Conservation (phyloP, 2,113 vertebrate species). For the Pachycephala philippinensis region DNA sequence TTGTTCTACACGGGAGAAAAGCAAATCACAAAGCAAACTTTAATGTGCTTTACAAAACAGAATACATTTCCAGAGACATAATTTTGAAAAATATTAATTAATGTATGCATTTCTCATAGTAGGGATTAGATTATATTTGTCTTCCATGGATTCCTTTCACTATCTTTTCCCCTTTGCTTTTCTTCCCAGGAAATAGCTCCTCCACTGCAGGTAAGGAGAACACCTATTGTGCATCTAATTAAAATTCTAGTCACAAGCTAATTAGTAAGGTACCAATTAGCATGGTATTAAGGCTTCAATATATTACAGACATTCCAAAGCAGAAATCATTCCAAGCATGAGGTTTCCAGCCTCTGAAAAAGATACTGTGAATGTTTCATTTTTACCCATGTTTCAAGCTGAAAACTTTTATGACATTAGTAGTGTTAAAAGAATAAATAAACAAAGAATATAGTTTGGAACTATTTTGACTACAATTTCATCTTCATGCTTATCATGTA, state of each 20-base stretch:
- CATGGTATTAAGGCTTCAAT: slow-evolving; percentile 2
- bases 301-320: slow-evolving; percentile 13
- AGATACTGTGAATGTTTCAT: not conserved
- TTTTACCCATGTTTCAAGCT: not conserved
- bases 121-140: not conserved
- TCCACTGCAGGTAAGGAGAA: not conserved
- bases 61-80: not conserved
- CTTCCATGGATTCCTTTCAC: not conserved
- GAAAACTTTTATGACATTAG: not conserved
- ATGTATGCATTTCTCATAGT: not conserved
- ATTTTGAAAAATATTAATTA: not conserved
- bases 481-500: not conserved
- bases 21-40: not conserved
- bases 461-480: not conserved
- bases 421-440: not conserved
- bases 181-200: not conserved
- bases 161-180: not conserved
- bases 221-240: not conserved
- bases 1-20: not conserved
- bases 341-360: slow-evolving; percentile 3
- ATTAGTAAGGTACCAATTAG: slow-evolving; percentile 50
- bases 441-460: not conserved
- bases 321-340: not conserved
- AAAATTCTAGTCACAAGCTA: slow-evolving; percentile 40
- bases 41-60: not conserved